Evolutionary conservation across 2,113 vertebrate species (phyloP).

Genomic region (Lipotes vexillifer): DNA sequence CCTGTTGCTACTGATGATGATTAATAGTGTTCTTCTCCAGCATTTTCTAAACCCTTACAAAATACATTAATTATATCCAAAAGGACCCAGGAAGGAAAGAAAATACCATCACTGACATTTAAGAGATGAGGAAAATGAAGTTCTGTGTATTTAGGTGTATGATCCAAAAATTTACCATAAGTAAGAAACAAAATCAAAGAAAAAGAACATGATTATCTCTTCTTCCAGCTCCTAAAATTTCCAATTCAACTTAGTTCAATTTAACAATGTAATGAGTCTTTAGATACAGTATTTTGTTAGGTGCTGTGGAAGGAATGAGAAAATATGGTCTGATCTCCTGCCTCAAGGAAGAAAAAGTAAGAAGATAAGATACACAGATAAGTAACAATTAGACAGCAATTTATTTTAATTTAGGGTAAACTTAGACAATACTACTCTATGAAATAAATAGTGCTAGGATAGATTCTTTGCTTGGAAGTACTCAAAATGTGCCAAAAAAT

Average conservation of each 20-base stretch:
- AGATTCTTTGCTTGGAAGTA: not conserved
- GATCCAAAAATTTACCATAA: not conserved
- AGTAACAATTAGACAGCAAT: not conserved
- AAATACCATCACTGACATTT: conserved; percentile 6
- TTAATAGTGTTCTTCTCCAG: not conserved
- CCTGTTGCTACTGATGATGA: conserved; percentile 2
- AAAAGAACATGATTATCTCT: not conserved
- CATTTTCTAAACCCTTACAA: not conserved
- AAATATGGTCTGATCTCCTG: not conserved
- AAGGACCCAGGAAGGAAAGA: not conserved
- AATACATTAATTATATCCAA: conserved; percentile 21
- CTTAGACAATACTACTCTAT: not conserved
- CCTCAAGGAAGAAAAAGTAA: not conserved
- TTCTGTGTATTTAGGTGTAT: not conserved
- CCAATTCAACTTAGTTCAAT: not conserved
- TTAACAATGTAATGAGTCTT: not conserved
- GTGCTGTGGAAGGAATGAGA: not conserved
- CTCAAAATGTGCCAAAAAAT: not conserved
- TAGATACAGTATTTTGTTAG: not conserved
- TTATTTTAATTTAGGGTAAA: not conserved
- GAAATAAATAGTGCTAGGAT: not conserved
- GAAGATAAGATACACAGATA: not conserved
- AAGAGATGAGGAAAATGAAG: conserved; percentile 28
- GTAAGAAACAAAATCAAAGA: not conserved
- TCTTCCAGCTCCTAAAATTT: not conserved